Evolutionary conservation across 2,113 vertebrate genomes (phyloP).

Genomic region (Chaetorhynchus papuensis): DNA sequence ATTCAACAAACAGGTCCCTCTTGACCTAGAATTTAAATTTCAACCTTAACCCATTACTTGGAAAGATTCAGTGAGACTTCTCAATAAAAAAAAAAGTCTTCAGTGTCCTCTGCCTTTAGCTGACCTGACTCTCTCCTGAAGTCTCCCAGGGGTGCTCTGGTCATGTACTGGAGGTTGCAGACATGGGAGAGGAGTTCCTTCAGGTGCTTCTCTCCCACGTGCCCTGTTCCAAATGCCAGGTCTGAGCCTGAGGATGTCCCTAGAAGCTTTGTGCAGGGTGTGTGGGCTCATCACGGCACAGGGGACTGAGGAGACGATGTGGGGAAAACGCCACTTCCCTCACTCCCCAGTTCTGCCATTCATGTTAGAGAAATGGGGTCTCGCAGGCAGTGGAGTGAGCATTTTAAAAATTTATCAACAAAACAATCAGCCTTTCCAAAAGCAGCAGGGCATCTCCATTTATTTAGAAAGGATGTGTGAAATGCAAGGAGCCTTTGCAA

Average conservation of each 20-base stretch:
- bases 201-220: background rate
- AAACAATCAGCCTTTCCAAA: background rate
- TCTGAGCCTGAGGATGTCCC: background rate
- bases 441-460: background rate
- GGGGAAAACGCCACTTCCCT: background rate
- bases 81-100: background rate
- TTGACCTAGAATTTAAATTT: background rate
- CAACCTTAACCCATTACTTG: background rate
- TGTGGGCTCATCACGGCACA: rapidly evolving
- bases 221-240: rapidly evolving
- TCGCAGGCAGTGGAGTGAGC: background rate
- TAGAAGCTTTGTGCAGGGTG: background rate
- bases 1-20: background rate
- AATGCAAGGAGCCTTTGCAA: background rate
- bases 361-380: background rate
- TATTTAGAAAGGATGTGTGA: background rate
- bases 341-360: background rate
- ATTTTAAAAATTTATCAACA: background rate
- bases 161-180: background rate
- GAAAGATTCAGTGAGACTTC: background rate
- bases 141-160: background rate
- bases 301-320: background rate
- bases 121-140: background rate
- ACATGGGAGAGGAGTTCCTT: rapidly evolving
- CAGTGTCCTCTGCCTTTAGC: background rate